Percentiles rank a stretch among this genome's conserved stretches.
Evolutionary conservation across 2,797 vertebrate species (phyloP).

Genomic region (Siniperca scherzeri): DNA sequence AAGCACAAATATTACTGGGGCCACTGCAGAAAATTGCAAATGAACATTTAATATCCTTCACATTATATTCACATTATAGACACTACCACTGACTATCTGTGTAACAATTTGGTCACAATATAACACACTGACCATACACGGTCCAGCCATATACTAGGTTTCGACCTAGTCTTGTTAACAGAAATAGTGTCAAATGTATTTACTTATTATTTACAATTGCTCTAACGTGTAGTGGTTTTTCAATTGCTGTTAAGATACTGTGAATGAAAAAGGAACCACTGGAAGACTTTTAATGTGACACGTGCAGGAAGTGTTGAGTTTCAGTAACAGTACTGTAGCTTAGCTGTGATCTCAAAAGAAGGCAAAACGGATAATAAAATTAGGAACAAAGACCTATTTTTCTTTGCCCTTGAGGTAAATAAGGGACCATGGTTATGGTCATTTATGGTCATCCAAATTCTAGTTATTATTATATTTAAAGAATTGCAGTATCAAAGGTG

Average conservation of each 20-base stretch:
- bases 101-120: no score
- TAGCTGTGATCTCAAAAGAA: background rate
- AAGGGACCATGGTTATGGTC: background rate
- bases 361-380: background rate
- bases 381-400: background rate
- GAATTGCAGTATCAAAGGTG: background rate
- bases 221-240: background rate
- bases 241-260: background rate
- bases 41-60: no score
- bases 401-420: background rate
- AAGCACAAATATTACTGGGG: no score
- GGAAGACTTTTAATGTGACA: constrained; percentile 6
- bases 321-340: background rate
- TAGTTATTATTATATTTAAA: background rate
- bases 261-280: background rate
- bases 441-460: background rate
- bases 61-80: no score
- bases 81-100: no score
- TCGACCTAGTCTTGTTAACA: no score
- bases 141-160: no score
- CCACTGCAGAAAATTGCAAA: no score
- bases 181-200: background rate
- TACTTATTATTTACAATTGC: background rate
- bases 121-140: no score
- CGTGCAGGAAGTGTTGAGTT: background rate